Evolutionary conservation across 2,888 invertebrate genomes (phyloP).

Genomic region (Coenonympha arcania): DNA sequence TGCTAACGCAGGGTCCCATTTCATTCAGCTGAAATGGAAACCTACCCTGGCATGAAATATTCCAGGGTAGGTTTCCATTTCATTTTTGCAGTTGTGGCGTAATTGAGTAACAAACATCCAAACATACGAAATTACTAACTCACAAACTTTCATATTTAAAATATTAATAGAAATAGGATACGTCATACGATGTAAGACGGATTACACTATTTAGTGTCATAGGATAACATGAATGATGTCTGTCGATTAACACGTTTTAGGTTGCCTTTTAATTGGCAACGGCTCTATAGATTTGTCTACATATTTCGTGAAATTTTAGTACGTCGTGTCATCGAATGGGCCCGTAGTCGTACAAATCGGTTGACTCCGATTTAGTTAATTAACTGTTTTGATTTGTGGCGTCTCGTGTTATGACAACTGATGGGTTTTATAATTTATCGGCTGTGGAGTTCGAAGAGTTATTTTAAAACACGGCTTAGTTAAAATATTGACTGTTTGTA

Average conservation of each 20-base stretch:
- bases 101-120: background rate
- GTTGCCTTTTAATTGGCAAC: slow-evolving; percentile 65
- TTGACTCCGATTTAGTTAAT: slow-evolving; percentile 30
- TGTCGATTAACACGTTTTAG: slow-evolving; percentile 40
- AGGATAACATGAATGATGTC: slow-evolving; percentile 33
- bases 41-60: too few species aligned
- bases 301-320: slow-evolving; percentile 32
- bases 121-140: background rate
- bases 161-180: background rate
- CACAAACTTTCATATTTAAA: background rate
- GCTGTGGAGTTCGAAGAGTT: background rate
- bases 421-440: slow-evolving; percentile 12
- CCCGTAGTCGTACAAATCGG: slow-evolving; percentile 49
- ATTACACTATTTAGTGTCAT: slow-evolving; percentile 28
- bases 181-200: background rate
- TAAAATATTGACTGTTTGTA: too few species aligned
- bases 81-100: too few species aligned
- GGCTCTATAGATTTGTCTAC: slow-evolving; percentile 50
- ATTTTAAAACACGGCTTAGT: background rate
- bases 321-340: slow-evolving; percentile 39
- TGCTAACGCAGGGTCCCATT: too few species aligned
- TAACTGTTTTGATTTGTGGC: slow-evolving; percentile 28
- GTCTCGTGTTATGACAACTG: slow-evolving; percentile 28
- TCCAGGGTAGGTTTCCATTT: too few species aligned
- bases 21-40: too few species aligned